Conservation (phyloP, 2,113 vertebrate species). For the Ifrita kowaldi region DNA sequence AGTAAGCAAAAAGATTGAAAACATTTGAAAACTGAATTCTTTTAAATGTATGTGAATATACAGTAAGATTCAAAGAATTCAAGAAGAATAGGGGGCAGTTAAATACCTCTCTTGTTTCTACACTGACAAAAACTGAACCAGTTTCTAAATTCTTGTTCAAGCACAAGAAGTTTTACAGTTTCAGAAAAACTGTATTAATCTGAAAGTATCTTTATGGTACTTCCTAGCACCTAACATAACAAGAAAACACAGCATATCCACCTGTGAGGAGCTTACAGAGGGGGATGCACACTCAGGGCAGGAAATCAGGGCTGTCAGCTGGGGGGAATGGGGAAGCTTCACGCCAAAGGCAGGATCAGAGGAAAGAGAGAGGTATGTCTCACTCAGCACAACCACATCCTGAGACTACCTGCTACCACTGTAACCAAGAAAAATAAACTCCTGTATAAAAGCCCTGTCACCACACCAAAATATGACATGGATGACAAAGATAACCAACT, state of each 20-base stretch:
- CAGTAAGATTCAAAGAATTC: not conserved
- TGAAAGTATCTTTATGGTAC: not conserved
- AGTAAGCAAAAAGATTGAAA: not conserved
- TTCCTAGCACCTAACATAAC: not conserved
- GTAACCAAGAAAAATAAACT: not conserved
- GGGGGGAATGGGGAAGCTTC: not conserved
- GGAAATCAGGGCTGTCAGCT: not conserved
- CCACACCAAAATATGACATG: not conserved
- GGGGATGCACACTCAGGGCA: fast-evolving
- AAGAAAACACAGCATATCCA: not conserved
- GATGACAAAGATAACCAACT: not conserved
- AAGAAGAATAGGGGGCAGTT: not conserved
- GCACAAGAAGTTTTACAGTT: not conserved
- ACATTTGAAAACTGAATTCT: not conserved
- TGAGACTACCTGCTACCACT: not conserved
- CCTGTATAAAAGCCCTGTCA: not conserved
- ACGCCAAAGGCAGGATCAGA: not conserved
- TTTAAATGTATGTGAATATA: not conserved
- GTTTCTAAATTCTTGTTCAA: not conserved
- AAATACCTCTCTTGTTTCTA: not conserved
- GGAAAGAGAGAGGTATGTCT: not conserved
- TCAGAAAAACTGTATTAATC: not conserved
- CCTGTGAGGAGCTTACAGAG: not conserved
- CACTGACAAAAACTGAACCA: not conserved
- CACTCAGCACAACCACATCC: not conserved